phyloP scores from a whole-genome alignment of 2,888 invertebrate species.

The Oxycera nigricornis region DNA sequence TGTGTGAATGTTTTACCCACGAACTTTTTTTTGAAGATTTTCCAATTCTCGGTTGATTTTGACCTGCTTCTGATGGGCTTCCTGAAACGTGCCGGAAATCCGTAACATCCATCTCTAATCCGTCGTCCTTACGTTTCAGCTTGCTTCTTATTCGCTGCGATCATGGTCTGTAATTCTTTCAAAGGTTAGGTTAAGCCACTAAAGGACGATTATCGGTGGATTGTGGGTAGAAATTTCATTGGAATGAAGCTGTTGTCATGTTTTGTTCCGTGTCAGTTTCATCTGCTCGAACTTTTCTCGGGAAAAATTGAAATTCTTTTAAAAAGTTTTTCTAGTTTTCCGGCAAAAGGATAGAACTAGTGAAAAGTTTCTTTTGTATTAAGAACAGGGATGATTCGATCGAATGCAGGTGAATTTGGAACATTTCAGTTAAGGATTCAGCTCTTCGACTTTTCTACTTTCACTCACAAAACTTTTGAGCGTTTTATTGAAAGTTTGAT shows the following conservation, averaged over 20 bases:
- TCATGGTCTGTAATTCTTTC: not conserved
- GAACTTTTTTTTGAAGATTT: constrained; percentile 3
- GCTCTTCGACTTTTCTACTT: not conserved
- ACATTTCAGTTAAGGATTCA: not conserved
- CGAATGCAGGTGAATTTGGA: constrained; percentile 22
- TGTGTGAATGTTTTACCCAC: not conserved
- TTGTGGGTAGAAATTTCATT: not conserved
- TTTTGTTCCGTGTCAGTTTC: not conserved
- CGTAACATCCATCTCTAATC: constrained; percentile 28
- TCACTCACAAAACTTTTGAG: too few species aligned
- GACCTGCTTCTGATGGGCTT: constrained; percentile 11
- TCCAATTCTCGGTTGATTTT: constrained; percentile 14
- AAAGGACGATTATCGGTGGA: constrained; percentile 1
- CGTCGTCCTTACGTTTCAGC: not conserved
- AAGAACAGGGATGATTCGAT: not conserved
- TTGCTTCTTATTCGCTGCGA: not conserved
- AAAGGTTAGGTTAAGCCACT: constrained; percentile 15
- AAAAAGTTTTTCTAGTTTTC: constrained; percentile 1
- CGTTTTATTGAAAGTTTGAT: too few species aligned
- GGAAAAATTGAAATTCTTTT: not conserved
- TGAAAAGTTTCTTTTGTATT: constrained; percentile 7
- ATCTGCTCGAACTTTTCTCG: not conserved
- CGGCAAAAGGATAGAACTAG: not conserved
- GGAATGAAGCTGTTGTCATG: not conserved
- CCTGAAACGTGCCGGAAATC: constrained; percentile 37